A percentile compares a stretch with the other conserved stretches of the same genome.
Conservation (phyloP, 2,113 vertebrate species). For the Pluvianellus socialis region DNA sequence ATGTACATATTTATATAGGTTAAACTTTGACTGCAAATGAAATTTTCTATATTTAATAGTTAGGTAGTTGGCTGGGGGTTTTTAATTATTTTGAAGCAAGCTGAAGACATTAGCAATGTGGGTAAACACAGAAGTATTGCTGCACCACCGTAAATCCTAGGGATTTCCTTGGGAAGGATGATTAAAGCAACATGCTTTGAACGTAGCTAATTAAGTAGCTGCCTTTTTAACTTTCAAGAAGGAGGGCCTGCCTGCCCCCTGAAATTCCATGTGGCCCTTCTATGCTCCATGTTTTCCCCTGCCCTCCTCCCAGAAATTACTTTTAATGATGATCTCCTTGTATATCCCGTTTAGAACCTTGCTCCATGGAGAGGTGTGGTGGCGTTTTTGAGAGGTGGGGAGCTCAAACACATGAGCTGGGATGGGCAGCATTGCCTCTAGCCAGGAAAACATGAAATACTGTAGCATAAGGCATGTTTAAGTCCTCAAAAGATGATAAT, state of each 20-base stretch:
- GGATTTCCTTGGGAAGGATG: neutral
- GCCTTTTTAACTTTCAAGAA: neutral
- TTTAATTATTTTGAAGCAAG: neutral
- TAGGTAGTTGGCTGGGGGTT: neutral
- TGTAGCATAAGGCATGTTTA: neutral
- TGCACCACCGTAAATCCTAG: neutral
- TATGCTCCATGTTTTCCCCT: neutral
- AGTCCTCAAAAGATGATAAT: neutral
- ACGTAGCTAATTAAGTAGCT: neutral
- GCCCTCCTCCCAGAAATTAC: neutral
- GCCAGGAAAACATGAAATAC: neutral
- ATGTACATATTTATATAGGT: neutral
- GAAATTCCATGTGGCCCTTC: neutral
- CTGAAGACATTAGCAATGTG: neutral
- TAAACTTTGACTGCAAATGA: neutral
- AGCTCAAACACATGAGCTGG: fast-evolving
- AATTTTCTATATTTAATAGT: neutral
- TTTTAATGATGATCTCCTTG: neutral
- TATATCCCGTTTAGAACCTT: neutral
- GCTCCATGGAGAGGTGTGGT: neutral
- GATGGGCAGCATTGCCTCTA: neutral
- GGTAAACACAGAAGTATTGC: neutral
- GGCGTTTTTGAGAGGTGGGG: neutral
- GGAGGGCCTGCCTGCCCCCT: neutral
- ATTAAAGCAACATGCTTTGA: constrained; percentile 27